A percentile compares a stretch with the other conserved stretches of the same genome.
phyloP scores from a whole-genome alignment of 2,888 invertebrate species.

The Suillia variegata region DNA sequence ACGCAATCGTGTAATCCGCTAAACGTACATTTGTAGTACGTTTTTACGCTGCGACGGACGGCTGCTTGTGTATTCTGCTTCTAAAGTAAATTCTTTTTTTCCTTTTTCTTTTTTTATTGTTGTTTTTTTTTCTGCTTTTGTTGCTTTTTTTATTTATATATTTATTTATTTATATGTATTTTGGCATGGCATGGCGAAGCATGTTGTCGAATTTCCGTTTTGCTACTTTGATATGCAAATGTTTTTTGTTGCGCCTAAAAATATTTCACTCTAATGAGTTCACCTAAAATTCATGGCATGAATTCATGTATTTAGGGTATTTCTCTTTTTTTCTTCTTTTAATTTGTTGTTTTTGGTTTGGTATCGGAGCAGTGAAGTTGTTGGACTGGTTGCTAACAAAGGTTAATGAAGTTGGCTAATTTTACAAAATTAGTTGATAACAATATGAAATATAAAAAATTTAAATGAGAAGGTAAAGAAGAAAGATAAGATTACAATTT shows the following conservation, averaged over 20 bases:
- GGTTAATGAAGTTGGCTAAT: too few relatives aligned
- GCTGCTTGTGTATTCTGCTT: neutral
- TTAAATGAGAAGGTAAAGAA: too few relatives aligned
- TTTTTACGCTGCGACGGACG: neutral
- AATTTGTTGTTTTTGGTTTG: neutral
- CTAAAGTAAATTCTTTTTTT: neutral
- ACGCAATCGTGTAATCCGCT: slow-evolving; percentile 44
- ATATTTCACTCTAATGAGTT: slow-evolving; percentile 49
- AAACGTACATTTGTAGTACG: slow-evolving; percentile 35
- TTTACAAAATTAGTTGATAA: too few relatives aligned
- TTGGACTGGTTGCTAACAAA: too few relatives aligned
- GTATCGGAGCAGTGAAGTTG: too few relatives aligned
- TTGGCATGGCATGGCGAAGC: slow-evolving; percentile 14
- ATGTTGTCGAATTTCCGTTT: slow-evolving; percentile 29
- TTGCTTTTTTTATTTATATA: neutral
- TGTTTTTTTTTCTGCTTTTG: neutral
- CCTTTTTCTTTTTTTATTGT: neutral
- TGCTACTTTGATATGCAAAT: slow-evolving; percentile 44
- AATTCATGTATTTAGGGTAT: neutral
- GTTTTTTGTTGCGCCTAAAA: slow-evolving; percentile 30
- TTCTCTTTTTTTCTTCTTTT: too few relatives aligned
- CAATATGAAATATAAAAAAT: too few relatives aligned
- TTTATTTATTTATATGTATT: slow-evolving; percentile 15
- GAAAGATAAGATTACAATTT: too few relatives aligned
- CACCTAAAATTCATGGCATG: slow-evolving; percentile 35